phyloP scores from a whole-genome alignment of 2,888 invertebrate genomes.

The Macrosiphum euphorbiae region DNA sequence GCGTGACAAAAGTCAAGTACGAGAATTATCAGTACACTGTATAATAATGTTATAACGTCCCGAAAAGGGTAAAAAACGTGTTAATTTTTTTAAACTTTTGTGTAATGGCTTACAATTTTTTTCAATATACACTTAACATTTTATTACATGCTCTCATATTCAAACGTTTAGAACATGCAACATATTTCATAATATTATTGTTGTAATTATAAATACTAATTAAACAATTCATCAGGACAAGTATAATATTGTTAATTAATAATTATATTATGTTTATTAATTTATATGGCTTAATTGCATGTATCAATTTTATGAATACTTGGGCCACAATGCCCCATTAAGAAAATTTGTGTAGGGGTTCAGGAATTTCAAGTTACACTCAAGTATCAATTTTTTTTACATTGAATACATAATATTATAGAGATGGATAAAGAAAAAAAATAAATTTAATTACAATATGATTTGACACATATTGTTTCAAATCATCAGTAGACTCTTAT shows the following conservation, averaged over 20 bases:
- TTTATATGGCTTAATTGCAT: neutral
- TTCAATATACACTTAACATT: neutral
- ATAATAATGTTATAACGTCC: neutral
- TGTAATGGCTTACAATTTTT: neutral
- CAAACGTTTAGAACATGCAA: neutral
- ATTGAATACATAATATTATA: neutral
- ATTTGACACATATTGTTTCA: neutral
- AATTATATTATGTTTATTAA: neutral
- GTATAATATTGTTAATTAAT: neutral
- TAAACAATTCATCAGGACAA: neutral
- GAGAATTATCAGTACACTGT: neutral
- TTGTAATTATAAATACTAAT: neutral
- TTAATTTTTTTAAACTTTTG: neutral
- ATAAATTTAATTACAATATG: neutral
- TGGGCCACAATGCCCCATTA: no score
- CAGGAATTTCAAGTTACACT: neutral
- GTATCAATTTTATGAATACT: no score
- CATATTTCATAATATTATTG: neutral
- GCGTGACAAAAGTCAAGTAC: neutral
- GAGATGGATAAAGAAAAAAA: neutral
- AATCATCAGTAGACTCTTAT: neutral
- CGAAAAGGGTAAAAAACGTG: neutral
- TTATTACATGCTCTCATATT: neutral
- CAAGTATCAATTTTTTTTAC: neutral
- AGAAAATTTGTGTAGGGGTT: neutral